A percentile compares a stretch with the other conserved stretches of the same genome.
phyloP scores from a whole-genome alignment of 2,797 vertebrate species.

The Poecilia picta region DNA sequence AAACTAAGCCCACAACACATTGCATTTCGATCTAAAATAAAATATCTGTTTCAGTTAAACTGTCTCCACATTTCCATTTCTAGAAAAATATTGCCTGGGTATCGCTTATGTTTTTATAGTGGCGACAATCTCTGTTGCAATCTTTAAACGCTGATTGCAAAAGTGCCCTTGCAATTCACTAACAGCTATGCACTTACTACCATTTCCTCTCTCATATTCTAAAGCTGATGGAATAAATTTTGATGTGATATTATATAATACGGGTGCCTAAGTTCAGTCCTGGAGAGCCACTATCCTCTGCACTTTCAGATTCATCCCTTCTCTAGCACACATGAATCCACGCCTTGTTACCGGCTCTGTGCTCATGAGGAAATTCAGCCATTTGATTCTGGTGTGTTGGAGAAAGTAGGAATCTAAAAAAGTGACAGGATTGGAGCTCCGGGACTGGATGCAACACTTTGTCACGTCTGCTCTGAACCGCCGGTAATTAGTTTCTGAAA shows the following conservation, averaged over 20 bases:
- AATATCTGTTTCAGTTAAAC: neutral
- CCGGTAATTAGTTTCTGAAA: neutral
- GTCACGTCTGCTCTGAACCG: neutral
- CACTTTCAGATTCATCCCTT: neutral
- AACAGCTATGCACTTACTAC: neutral
- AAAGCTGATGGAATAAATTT: constrained; percentile 8
- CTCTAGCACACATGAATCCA: neutral
- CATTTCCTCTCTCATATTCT: neutral
- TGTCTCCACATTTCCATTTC: neutral
- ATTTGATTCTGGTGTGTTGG: neutral
- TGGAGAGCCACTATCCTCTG: neutral
- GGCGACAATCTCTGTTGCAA: neutral
- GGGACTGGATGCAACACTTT: neutral
- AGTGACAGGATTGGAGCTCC: neutral
- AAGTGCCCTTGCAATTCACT: neutral
- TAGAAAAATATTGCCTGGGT: neutral
- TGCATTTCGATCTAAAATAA: neutral
- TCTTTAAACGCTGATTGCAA: constrained; percentile 5
- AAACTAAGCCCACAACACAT: neutral
- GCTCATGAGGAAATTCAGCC: neutral
- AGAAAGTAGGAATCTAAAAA: neutral
- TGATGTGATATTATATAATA: neutral
- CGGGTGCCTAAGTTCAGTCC: neutral
- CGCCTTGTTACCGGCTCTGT: neutral
- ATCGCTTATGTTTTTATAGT: neutral